Evolutionary conservation across 1,140 invertebrate genomes (phyloP).

Genomic region (Periplaneta americana): DNA sequence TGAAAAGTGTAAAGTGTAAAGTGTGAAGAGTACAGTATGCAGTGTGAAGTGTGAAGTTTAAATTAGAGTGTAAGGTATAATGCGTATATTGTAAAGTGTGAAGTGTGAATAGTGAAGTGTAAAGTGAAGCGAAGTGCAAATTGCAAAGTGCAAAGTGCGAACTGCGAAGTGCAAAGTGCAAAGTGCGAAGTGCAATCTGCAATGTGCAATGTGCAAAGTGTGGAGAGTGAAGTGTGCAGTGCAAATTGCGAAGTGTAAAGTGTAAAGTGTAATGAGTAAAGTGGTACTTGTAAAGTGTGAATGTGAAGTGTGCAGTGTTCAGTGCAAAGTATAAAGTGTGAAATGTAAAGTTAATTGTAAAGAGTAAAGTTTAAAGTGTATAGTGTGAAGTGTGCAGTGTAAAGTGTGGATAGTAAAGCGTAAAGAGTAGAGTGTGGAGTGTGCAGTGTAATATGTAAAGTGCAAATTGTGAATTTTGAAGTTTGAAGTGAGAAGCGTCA

Average conservation of each 20-base stretch:
- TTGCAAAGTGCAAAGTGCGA: not conserved
- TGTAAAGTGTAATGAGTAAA: not conserved
- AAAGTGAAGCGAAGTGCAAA: not conserved
- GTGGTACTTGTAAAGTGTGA: not conserved
- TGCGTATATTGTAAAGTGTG: not conserved
- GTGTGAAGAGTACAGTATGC: not conserved
- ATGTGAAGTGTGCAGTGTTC: not conserved
- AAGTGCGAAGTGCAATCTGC: not conserved
- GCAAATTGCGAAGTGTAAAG: not conserved
- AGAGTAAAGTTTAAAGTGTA: no score
- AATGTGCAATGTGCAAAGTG: not conserved
- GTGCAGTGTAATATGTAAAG: no score
- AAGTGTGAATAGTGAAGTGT: not conserved
- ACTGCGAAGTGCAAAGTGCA: not conserved
- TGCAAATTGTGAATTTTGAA: no score
- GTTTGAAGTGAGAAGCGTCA: no score
- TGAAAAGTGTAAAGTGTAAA: slow-evolving; percentile 2
- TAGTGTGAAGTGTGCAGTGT: no score
- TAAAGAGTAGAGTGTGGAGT: no score
- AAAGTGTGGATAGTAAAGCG: no score
- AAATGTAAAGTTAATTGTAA: not conserved
- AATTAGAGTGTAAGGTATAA: not conserved
- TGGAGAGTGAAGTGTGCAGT: not conserved
- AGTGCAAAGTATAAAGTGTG: not conserved
- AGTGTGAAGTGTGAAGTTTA: not conserved